Evolutionary conservation across 2,888 invertebrate genomes (phyloP).

Genomic region (Xanthia icteritia): DNA sequence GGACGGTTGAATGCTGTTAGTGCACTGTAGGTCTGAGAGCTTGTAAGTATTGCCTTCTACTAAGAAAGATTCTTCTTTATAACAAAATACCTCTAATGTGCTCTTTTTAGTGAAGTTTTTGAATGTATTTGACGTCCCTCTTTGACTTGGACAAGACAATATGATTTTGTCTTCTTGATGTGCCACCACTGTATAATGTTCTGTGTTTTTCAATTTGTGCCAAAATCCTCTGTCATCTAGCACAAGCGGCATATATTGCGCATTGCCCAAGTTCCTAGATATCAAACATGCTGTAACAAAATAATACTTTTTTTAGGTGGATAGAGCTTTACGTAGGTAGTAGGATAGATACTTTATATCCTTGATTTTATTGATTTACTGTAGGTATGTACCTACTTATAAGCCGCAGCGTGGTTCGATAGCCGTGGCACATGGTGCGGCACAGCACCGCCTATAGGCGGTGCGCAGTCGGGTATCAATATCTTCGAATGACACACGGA

Average conservation of each 20-base stretch:
- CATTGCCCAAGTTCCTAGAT: conserved; percentile 30
- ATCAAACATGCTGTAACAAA: conserved; percentile 66
- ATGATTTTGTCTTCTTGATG: conserved; percentile 34
- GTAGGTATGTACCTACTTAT: not conserved
- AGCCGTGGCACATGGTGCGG: not conserved
- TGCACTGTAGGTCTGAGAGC: conserved; percentile 61
- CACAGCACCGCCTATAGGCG: not conserved
- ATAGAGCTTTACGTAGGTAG: too few species aligned
- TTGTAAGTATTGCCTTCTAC: conserved; percentile 48
- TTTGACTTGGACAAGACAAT: conserved; percentile 54
- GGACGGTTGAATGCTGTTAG: conserved; percentile 42
- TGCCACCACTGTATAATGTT: conserved; percentile 36
- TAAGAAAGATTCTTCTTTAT: conserved; percentile 49
- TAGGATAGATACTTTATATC: not conserved
- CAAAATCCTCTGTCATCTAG: conserved; percentile 46
- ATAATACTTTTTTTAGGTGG: not conserved
- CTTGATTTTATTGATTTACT: not conserved
- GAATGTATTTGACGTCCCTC: conserved; percentile 49
- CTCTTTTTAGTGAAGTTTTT: conserved; percentile 42
- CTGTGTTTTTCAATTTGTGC: conserved; percentile 36
- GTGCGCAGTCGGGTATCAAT: not conserved
- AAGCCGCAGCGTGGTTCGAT: not conserved
- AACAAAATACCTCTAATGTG: conserved; percentile 53
- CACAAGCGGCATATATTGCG: conserved; percentile 54
- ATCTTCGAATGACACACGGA: not conserved